phyloP scores from a whole-genome alignment of 2,113 vertebrate species.

The Hoplias malabaricus region DNA sequence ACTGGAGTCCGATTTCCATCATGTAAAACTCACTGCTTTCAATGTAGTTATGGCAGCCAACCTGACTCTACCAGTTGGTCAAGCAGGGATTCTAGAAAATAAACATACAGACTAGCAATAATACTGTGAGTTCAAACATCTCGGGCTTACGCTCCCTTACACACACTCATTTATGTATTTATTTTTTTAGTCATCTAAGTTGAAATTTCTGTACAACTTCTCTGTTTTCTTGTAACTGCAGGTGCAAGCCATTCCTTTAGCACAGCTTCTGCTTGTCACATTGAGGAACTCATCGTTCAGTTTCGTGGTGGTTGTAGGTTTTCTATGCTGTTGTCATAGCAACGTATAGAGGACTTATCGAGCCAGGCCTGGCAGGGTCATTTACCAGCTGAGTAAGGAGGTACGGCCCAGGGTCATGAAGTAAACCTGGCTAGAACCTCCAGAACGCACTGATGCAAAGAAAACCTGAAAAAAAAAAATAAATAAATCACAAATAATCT shows the following conservation, averaged over 20 bases:
- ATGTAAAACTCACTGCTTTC: slow-evolving; percentile 60
- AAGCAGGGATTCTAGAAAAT: slow-evolving; percentile 83
- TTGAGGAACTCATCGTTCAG: slow-evolving; percentile 3
- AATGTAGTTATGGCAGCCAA: background rate
- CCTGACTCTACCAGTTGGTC: slow-evolving; percentile 64
- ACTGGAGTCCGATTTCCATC: slow-evolving; percentile 25
- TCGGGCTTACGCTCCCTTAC: slow-evolving; percentile 25
- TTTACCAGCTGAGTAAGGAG: slow-evolving; percentile 99
- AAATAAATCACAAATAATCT: background rate
- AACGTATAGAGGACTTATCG: slow-evolving; percentile 3
- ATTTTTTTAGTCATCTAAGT: slow-evolving; percentile 10
- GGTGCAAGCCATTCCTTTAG: background rate
- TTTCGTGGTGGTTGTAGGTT: background rate
- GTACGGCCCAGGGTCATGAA: slow-evolving; percentile 98
- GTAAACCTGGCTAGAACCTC: slow-evolving; percentile 98
- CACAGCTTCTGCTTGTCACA: slow-evolving; percentile 16
- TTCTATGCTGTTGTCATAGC: slow-evolving; percentile 26
- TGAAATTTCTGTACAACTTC: slow-evolving; percentile 18
- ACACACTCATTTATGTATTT: background rate
- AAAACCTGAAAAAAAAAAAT: slow-evolving; percentile 80
- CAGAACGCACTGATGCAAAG: slow-evolving; percentile 95
- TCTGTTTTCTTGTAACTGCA: slow-evolving; percentile 19
- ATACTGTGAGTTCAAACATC: slow-evolving; percentile 72
- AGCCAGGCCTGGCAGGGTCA: slow-evolving; percentile 53
- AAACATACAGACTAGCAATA: slow-evolving; percentile 81